Percentiles rank a stretch among this genome's conserved stretches.
phyloP scores from a whole-genome alignment of 2,113 vertebrate species.

The Python bivittatus region DNA sequence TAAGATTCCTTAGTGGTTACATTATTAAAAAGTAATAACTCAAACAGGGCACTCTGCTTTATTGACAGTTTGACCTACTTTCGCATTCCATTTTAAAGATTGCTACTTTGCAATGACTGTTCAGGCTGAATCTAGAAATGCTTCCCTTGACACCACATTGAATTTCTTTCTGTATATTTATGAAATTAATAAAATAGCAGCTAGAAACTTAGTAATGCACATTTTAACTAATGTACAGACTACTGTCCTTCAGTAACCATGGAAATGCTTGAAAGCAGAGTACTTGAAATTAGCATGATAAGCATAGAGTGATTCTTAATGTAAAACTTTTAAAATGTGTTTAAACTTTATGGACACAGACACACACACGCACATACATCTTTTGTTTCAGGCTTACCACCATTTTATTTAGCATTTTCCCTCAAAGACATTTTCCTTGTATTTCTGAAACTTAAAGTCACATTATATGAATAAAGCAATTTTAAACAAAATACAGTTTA shows the following conservation, averaged over 20 bases:
- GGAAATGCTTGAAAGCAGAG: background rate
- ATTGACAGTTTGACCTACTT: conserved; percentile 30
- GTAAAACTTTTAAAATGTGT: background rate
- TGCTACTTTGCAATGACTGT: background rate
- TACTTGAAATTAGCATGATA: background rate
- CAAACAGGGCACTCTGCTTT: background rate
- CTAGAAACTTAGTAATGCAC: background rate
- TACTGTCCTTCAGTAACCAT: background rate
- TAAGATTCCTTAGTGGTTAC: conserved; percentile 41
- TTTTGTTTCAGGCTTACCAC: background rate
- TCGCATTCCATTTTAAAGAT: conserved; percentile 35
- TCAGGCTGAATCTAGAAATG: conserved; percentile 31
- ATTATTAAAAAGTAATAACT: conserved; percentile 18
- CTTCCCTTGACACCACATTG: conserved; percentile 36
- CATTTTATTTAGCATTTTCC: background rate
- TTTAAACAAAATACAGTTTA: background rate
- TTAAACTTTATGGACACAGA: background rate
- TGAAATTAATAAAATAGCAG: conserved; percentile 24
- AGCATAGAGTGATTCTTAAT: background rate
- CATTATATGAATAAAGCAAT: background rate
- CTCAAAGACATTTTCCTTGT: background rate
- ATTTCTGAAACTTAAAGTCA: background rate
- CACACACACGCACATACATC: background rate
- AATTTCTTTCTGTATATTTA: conserved; percentile 24
- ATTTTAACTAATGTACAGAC: background rate